phyloP scores from a whole-genome alignment of 2,113 vertebrate genomes.

The Hylia prasina region DNA sequence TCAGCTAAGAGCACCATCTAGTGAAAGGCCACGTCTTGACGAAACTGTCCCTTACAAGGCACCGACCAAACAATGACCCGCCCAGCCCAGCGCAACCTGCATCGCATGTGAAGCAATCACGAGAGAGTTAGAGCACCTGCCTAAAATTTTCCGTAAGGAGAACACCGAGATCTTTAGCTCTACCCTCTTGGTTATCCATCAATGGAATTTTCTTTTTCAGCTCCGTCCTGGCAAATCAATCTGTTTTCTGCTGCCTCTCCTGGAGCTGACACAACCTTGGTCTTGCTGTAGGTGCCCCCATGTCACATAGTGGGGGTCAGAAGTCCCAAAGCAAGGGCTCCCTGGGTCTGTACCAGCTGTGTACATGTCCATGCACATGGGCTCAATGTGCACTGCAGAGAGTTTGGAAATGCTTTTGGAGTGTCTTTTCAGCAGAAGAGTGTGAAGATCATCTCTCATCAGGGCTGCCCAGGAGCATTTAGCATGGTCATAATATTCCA shows the following conservation, averaged over 20 bases:
- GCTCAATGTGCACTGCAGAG: accelerated
- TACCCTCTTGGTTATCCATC: not conserved
- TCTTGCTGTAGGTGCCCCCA: not conserved
- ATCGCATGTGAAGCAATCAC: not conserved
- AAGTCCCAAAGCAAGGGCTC: not conserved
- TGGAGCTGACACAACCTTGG: not conserved
- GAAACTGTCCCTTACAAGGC: not conserved
- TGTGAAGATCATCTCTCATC: not conserved
- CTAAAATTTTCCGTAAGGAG: not conserved
- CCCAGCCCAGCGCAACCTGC: not conserved
- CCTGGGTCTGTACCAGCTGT: not conserved
- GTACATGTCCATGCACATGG: accelerated
- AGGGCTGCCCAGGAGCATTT: not conserved
- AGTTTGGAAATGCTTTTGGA: not conserved
- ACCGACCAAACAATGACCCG: not conserved
- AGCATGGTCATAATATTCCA: not conserved
- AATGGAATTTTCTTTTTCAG: not conserved
- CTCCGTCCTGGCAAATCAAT: not conserved
- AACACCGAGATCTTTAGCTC: not conserved
- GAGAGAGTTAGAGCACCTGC: not conserved
- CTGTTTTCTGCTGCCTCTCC: not conserved
- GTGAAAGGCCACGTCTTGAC: constrained; percentile 16
- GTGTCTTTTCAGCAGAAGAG: not conserved
- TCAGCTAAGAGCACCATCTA: constrained; percentile 63
- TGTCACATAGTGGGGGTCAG: not conserved